These are phyloP conservation scores for Hemiscyllium ocellatum DNA, from an alignment of 2,113 vertebrate species.

Conservation along the genomic window DNA sequence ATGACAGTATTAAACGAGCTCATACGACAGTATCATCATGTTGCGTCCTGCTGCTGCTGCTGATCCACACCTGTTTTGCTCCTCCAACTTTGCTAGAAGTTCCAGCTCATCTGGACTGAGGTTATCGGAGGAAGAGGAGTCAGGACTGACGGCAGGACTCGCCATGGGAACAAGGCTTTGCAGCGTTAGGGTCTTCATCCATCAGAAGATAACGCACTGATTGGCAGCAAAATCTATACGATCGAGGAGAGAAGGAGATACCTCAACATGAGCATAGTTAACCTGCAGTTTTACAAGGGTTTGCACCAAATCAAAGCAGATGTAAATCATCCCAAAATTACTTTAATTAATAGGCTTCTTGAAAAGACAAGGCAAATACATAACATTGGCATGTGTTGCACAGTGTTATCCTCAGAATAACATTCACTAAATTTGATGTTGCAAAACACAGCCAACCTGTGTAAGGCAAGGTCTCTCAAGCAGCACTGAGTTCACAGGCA, in stretches of 20 bases:
- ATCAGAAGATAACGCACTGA: conserved; percentile 24
- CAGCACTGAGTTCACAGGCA: background rate
- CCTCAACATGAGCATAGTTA: background rate
- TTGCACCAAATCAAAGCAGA: background rate
- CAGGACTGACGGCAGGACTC: conserved; percentile 80
- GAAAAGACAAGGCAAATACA: too few species aligned
- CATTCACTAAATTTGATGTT: background rate
- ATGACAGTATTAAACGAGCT: background rate
- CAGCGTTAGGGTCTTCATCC: conserved; percentile 30
- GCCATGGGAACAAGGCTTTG: conserved; percentile 58
- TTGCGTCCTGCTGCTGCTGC: too few species aligned
- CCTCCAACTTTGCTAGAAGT: conserved; percentile 89
- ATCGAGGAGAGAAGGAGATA: background rate
- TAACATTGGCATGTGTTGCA: too few species aligned
- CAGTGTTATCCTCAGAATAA: background rate
- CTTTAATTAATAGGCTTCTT: background rate
- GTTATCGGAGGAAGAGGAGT: conserved; percentile 85
- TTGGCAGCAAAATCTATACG: background rate
- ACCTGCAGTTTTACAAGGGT: background rate
- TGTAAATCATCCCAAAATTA: background rate
- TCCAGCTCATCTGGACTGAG: conserved; percentile 89
- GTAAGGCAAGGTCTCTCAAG: background rate
- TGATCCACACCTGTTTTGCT: conserved; percentile 81
- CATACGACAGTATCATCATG: background rate
- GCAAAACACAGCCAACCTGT: background rate